A percentile compares a stretch with the other conserved stretches of the same genome.
Evolutionary conservation across 2,888 invertebrate species (phyloP).

Genomic region (Stenolophus ochropezus): DNA sequence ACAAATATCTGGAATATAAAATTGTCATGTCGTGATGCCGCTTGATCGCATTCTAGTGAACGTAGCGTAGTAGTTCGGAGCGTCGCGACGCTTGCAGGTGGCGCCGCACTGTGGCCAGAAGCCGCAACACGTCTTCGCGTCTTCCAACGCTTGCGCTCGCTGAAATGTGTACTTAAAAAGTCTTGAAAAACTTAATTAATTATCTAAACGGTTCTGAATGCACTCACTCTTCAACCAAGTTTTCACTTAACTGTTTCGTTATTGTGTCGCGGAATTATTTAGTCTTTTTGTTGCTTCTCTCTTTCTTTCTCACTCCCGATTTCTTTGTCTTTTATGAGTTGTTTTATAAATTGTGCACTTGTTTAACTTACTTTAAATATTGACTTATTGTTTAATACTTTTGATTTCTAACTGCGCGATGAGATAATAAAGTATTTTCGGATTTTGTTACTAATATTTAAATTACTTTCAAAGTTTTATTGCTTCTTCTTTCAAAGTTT

Average conservation of each 20-base stretch:
- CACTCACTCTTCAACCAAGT: slow-evolving; percentile 57
- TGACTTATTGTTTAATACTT: slow-evolving; percentile 22
- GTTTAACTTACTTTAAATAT: slow-evolving; percentile 36
- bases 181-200: slow-evolving; percentile 71
- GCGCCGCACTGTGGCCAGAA: slow-evolving; percentile 69
- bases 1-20: slow-evolving; percentile 3
- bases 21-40: background rate
- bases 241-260: slow-evolving; percentile 51
- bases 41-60: slow-evolving; percentile 62
- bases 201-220: slow-evolving; percentile 69
- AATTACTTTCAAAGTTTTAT: slow-evolving; percentile 1
- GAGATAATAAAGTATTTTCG: background rate
- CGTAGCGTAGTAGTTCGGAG: slow-evolving; percentile 53
- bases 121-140: slow-evolving; percentile 61
- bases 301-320: slow-evolving; percentile 28
- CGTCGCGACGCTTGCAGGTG: slow-evolving; percentile 71
- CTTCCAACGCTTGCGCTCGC: slow-evolving; percentile 62
- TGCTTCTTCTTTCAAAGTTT: background rate
- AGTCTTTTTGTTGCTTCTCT: slow-evolving; percentile 45
- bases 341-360: slow-evolving; percentile 36
- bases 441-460: slow-evolving; percentile 8
- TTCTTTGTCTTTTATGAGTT: slow-evolving; percentile 40
- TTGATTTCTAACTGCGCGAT: background rate
- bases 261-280: slow-evolving; percentile 55
- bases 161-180: slow-evolving; percentile 69